Evolutionary conservation across 2,113 vertebrate species (phyloP), one percentile per base, ranked within the genome.

Genomic region (Bubalus kerabau): DNA sequence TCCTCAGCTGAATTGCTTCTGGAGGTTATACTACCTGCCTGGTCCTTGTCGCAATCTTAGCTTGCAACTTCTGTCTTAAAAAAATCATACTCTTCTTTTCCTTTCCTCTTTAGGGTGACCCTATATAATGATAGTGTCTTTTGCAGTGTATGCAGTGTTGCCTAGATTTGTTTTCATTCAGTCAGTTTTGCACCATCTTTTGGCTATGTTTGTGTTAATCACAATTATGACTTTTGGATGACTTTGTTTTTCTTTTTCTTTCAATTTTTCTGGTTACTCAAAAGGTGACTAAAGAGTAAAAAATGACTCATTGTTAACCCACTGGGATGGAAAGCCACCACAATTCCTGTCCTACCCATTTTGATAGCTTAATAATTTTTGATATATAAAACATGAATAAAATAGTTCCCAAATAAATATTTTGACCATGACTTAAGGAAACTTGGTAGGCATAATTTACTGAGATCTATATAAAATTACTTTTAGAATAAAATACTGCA

Each of bases 401-500:
- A 96, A 87, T 64, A 30, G 5, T 21, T 10, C 17, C 2, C 8
- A 87, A 90, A 92, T 57, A 98, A 94, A 92, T 60, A 94, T 90
- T 94, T 96, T 97, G 88, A 87, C 14, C 23, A 50, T 59, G n/a
- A 40, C 81, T 4, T 74, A 87, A 64, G 28, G 62, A 67, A 96
- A 80, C 67, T 54, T 94, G 54, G 50, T 24, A 94, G 43, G 40
- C 36, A 89, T 21, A 87, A 92, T 19, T 78, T 62, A 57, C 15
- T 94, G 24, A 16, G 87, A 94, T 95, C 30, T 83, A 19, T 10
- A 95, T 89, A 97, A 52, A 3, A 83, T 88, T 89, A 95, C 26
- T 76, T 96, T 97, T 71, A 92, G 89, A 91, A 57, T 86, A 59
- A 92, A 96, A 78, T 82, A 78, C 7, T 87, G 48, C 94, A 84